These are phyloP conservation scores for Bubo scandiacus DNA, from an alignment of 2,113 vertebrate genomes.

Conservation along the genomic window DNA sequence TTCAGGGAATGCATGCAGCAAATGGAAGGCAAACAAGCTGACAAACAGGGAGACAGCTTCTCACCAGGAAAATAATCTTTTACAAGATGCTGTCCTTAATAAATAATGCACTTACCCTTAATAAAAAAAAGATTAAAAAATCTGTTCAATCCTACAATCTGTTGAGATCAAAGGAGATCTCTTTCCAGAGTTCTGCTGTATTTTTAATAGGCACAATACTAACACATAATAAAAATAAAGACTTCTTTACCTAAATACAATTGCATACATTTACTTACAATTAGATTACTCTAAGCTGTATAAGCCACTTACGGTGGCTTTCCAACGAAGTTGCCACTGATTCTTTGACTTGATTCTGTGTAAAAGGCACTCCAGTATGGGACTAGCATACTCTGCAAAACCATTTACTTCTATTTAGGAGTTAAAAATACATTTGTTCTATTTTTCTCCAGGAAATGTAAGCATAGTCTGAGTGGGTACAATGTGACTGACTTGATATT, in stretches of 20 bases:
- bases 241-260: not conserved
- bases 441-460: not conserved
- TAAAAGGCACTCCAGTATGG: not conserved
- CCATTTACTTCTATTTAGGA: slow-evolving; percentile 34
- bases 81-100: not conserved
- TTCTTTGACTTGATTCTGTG: not conserved
- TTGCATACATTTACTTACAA: not conserved
- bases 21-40: not conserved
- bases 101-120: not conserved
- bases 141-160: not conserved
- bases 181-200: not conserved
- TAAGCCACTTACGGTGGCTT: not conserved
- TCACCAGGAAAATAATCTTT: not conserved
- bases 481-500: not conserved
- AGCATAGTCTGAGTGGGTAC: not conserved
- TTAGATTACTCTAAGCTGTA: not conserved
- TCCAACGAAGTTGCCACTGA: not conserved
- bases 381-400: not conserved
- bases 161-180: not conserved
- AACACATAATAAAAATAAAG: not conserved
- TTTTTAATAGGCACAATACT: not conserved
- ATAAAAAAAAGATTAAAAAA: not conserved
- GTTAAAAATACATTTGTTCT: slow-evolving; percentile 11
- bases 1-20: not conserved
- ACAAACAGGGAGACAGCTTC: not conserved